A percentile compares a stretch with the other conserved stretches of the same genome.
Evolutionary conservation across 1,140 invertebrate species (phyloP).

Genomic region (Pseudomyrmex concolor): DNA sequence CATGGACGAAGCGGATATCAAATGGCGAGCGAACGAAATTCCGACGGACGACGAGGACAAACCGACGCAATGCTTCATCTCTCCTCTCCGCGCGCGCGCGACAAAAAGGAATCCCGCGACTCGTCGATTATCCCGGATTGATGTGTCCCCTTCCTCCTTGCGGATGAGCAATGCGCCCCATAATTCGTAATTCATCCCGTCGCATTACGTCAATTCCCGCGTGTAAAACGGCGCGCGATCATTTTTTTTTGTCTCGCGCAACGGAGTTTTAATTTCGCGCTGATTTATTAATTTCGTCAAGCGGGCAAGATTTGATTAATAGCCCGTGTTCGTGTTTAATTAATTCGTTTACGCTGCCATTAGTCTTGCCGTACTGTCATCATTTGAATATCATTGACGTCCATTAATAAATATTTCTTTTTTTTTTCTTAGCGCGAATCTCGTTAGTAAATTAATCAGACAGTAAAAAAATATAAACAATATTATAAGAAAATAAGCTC

Average conservation of each 20-base stretch:
- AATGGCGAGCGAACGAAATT: conserved; percentile 70
- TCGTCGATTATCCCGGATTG: conserved; percentile 61
- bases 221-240: background rate
- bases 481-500: too few relatives aligned
- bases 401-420: background rate
- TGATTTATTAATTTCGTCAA: conserved; percentile 56
- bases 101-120: conserved; percentile 57
- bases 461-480: too few relatives aligned
- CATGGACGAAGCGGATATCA: conserved; percentile 64
- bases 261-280: conserved; percentile 45
- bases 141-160: conserved; percentile 8
- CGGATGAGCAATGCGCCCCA: conserved; percentile 55
- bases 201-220: conserved; percentile 49
- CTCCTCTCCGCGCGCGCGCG: background rate
- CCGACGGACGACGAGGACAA: conserved; percentile 59
- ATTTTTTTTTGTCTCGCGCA: conserved; percentile 9
- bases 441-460: too few relatives aligned
- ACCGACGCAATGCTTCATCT: conserved; percentile 55
- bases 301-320: conserved; percentile 16
- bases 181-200: conserved; percentile 58
- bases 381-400: conserved; percentile 22
- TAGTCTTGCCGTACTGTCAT: conserved; percentile 15
- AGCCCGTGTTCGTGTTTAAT: conserved; percentile 46
- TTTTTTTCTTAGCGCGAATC: background rate
- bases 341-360: conserved; percentile 33